phyloP scores from a whole-genome alignment of 2,797 vertebrate species.

The Rhinophrynus dorsalis region DNA sequence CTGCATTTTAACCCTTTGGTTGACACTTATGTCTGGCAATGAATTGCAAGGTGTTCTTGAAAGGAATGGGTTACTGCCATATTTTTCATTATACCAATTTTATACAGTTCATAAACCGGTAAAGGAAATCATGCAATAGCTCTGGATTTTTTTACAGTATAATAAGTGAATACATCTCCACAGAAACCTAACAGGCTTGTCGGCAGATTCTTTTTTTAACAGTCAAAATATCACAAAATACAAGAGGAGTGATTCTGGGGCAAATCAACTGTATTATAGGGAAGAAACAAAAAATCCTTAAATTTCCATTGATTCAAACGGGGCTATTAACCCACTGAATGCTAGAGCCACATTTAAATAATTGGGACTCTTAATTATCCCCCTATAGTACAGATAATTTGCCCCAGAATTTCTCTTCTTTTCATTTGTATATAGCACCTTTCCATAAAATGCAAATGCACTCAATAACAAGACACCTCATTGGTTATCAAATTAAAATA shows the following conservation, averaged over 20 bases:
- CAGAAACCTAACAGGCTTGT: constrained; percentile 7
- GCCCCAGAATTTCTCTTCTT: too few relatives aligned
- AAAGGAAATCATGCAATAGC: constrained; percentile 22
- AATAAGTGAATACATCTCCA: constrained; percentile 35
- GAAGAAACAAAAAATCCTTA: too few relatives aligned
- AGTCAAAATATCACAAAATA: too few relatives aligned
- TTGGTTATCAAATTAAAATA: neutral
- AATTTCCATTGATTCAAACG: too few relatives aligned
- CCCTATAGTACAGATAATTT: too few relatives aligned
- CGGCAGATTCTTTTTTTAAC: neutral
- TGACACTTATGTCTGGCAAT: constrained; percentile 4
- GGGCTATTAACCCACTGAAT: too few relatives aligned
- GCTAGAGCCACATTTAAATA: too few relatives aligned
- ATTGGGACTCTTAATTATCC: too few relatives aligned
- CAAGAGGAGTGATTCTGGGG: too few relatives aligned
- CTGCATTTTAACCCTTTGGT: neutral
- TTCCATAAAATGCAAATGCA: neutral
- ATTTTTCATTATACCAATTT: constrained; percentile 31
- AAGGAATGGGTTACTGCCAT: constrained; percentile 29
- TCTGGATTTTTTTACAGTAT: constrained; percentile 18
- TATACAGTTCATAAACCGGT: constrained; percentile 43
- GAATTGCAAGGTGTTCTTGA: constrained; percentile 9
- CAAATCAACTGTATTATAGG: too few relatives aligned
- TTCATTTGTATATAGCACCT: neutral
- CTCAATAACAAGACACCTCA: neutral